Evolutionary conservation across 2,888 invertebrate genomes (phyloP).

Genomic region (Junonia oenone): DNA sequence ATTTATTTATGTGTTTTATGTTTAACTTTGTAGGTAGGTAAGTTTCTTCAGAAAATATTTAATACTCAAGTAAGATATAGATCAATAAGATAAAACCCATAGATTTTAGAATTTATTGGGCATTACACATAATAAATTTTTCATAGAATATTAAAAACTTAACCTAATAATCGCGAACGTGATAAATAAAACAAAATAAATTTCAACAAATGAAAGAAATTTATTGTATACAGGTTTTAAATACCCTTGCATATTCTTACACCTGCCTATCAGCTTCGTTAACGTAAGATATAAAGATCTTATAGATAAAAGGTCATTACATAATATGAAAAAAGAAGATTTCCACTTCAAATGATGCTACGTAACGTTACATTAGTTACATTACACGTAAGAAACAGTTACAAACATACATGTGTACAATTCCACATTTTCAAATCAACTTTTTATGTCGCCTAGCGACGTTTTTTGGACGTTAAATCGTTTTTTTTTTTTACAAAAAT

Average conservation of each 20-base stretch:
- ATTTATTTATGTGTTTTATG: neutral
- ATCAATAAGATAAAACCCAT: neutral
- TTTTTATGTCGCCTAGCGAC: conserved; percentile 69
- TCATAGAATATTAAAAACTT: conserved; percentile 2
- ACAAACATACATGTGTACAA: conserved; percentile 56
- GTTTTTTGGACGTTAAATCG: conserved; percentile 62
- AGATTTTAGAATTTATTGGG: neutral
- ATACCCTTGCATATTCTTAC: conserved; percentile 73
- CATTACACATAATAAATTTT: conserved; percentile 1
- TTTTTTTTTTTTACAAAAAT: conserved; percentile 53
- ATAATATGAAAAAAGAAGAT: conserved; percentile 63
- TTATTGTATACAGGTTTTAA: conserved; percentile 81
- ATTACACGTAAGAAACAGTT: conserved; percentile 55
- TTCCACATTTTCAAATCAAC: conserved; percentile 73
- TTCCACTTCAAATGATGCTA: conserved; percentile 57
- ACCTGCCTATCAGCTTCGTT: conserved; percentile 72
- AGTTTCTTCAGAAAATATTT: neutral
- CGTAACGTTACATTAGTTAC: conserved; percentile 46
- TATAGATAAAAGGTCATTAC: conserved; percentile 69
- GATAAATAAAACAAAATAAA: conserved; percentile 61
- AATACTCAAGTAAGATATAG: neutral
- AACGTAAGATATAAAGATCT: conserved; percentile 75
- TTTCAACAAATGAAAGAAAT: conserved; percentile 79
- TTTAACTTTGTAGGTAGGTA: neutral
- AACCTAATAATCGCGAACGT: neutral